phyloP scores from a whole-genome alignment of 2,113 vertebrate genomes.

The Scomber japonicus region DNA sequence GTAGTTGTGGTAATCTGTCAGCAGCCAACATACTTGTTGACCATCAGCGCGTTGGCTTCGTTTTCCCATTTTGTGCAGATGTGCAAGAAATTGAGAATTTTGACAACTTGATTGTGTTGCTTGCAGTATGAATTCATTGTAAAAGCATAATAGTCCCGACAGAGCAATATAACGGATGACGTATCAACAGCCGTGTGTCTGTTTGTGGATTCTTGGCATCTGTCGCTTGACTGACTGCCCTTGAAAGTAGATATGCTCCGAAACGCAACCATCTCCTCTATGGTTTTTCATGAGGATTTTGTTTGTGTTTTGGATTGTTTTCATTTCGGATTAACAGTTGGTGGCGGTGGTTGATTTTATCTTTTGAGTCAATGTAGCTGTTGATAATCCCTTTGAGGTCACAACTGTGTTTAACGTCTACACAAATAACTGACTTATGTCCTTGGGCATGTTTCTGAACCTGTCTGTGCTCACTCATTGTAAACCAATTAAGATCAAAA shows the following conservation, averaged over 20 bases:
- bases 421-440: constrained; percentile 9
- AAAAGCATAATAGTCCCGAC: constrained; percentile 12
- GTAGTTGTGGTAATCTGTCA: constrained; percentile 36
- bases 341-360: constrained; percentile 4
- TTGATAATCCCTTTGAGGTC: constrained; percentile 28
- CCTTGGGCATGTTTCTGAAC: neutral
- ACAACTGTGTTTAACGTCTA: constrained; percentile 5
- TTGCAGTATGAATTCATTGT: constrained; percentile 4
- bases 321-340: constrained; percentile 8
- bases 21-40: constrained; percentile 43
- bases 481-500: constrained; percentile 20
- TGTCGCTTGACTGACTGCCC: neutral
- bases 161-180: constrained; percentile 25
- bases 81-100: constrained; percentile 25
- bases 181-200: constrained; percentile 7
- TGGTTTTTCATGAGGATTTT: neutral
- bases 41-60: constrained; percentile 17
- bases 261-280: neutral
- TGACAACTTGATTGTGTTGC: constrained; percentile 34
- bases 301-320: neutral
- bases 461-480: neutral
- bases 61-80: constrained; percentile 25
- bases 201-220: constrained; percentile 1
- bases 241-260: constrained; percentile 15
- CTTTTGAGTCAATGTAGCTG: neutral